A percentile compares a stretch with the other conserved stretches of the same genome.
These are phyloP conservation scores for Diarsia brunnea DNA, from an alignment of 2,888 invertebrate genomes.

Conservation along the genomic window DNA sequence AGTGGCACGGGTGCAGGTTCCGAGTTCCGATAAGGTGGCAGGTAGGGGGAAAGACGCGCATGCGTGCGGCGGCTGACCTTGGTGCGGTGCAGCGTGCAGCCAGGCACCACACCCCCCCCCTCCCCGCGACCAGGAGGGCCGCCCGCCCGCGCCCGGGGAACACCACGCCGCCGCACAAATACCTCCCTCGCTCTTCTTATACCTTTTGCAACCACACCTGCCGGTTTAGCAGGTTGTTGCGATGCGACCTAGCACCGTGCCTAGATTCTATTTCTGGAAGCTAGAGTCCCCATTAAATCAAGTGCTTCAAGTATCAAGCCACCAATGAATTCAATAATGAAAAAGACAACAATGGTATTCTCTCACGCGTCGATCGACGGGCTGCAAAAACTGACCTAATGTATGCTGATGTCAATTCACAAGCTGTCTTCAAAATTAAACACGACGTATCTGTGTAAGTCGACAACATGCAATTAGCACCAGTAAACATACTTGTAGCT, in stretches of 20 bases:
- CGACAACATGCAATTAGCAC: conserved; percentile 55
- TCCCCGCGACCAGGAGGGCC: conserved; percentile 60
- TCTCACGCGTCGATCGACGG: conserved; percentile 41
- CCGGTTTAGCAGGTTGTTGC: conserved; percentile 88
- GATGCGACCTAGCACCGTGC: conserved; percentile 81
- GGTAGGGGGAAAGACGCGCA: conserved; percentile 79
- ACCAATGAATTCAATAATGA: conserved; percentile 46
- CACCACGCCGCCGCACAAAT: conserved; percentile 72
- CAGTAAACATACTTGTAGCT: conserved; percentile 24
- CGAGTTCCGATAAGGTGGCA: conserved; percentile 69
- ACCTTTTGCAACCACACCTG: conserved; percentile 84
- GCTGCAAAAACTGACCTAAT: conserved; percentile 54
- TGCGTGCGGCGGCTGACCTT: conserved; percentile 89
- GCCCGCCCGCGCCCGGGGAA: conserved; percentile 72
- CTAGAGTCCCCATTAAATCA: conserved; percentile 71
- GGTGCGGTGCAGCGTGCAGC: conserved; percentile 89
- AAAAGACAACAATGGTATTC: conserved; percentile 53
- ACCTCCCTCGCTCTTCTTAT: conserved; percentile 76
- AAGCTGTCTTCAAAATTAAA: conserved; percentile 53
- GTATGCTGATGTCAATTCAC: conserved; percentile 51
- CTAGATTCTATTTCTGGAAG: conserved; percentile 86
- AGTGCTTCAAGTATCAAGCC: conserved; percentile 43
- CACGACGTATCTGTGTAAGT: conserved; percentile 48
- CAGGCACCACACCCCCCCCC: conserved; percentile 69
- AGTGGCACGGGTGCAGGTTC: conserved; percentile 78